Percentiles rank a stretch among this genome's conserved stretches.
These are phyloP conservation scores for Rhaphigaster nebulosa DNA, from an alignment of 2,888 invertebrate genomes.

Conservation along the genomic window DNA sequence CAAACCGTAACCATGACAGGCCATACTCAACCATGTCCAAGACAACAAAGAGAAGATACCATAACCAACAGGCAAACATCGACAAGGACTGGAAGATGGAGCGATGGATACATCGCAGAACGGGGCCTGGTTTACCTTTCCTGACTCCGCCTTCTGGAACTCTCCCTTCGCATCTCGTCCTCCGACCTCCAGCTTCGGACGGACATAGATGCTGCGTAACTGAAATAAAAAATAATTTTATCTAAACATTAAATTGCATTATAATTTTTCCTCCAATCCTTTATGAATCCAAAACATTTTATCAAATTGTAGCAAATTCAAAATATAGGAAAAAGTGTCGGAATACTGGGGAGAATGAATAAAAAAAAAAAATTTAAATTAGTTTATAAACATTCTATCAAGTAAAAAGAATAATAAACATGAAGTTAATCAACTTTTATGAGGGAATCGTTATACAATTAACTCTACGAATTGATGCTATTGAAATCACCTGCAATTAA, in stretches of 20 bases:
- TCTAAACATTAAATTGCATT: neutral
- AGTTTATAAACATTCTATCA: too few species aligned
- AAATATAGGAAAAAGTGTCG: neutral
- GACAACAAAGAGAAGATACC: constrained; percentile 10
- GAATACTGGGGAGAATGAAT: neutral
- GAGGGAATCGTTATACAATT: too few species aligned
- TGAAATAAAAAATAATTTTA: constrained; percentile 29
- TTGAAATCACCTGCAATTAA: too few species aligned
- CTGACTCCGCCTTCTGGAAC: neutral
- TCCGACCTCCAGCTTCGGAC: constrained; percentile 25
- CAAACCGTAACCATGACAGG: constrained; percentile 19
- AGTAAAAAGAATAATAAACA: too few species aligned
- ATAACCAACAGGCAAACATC: constrained; percentile 28
- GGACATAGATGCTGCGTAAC: constrained; percentile 39
- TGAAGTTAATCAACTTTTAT: too few species aligned
- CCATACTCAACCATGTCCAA: constrained; percentile 22
- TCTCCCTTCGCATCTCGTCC: constrained; percentile 32
- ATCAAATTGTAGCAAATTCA: neutral
- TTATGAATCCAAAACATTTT: neutral
- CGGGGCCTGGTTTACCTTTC: neutral
- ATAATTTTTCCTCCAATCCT: neutral
- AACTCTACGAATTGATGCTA: too few species aligned
- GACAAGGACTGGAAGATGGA: neutral
- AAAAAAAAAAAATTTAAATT: too few species aligned
- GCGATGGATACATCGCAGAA: neutral